phyloP scores from a whole-genome alignment of 2,888 invertebrate genomes.

The Hoplodrina blanda region DNA sequence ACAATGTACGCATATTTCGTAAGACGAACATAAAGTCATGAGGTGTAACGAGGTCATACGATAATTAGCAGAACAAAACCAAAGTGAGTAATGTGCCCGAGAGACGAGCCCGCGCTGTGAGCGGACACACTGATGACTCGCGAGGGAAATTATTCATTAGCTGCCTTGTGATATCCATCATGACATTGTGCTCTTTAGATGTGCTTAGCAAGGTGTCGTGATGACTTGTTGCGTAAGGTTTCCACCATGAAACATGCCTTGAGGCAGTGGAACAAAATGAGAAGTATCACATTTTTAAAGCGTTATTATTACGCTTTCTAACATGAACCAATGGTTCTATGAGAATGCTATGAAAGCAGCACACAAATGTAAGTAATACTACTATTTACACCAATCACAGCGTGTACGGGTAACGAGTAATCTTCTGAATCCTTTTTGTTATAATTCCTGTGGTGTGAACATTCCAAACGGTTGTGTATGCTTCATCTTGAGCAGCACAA shows the following conservation, averaged over 20 bases:
- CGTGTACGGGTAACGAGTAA: not conserved
- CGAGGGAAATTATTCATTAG: conserved; percentile 52
- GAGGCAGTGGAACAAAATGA: too few relatives aligned
- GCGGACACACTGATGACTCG: conserved; percentile 40
- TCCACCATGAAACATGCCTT: too few relatives aligned
- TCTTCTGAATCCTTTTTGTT: not conserved
- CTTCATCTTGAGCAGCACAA: not conserved
- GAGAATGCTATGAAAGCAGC: not conserved
- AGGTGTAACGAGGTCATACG: conserved; percentile 10
- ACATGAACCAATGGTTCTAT: not conserved
- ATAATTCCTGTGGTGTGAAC: not conserved
- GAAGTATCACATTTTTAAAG: not conserved
- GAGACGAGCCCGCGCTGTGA: conserved; percentile 8
- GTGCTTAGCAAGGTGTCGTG: not conserved
- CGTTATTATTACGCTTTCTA: not conserved
- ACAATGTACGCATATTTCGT: not conserved
- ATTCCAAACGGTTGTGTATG: not conserved
- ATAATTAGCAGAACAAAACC: conserved; percentile 41
- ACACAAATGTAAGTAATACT: not conserved
- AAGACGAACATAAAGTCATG: not conserved
- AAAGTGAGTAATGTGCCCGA: conserved; percentile 55
- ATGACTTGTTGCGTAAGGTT: not conserved
- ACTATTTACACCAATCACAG: not conserved
- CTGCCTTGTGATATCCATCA: conserved; percentile 17
- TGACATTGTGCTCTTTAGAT: conserved; percentile 15